A percentile compares a stretch with the other conserved stretches of the same genome.
phyloP scores from a whole-genome alignment of 2,797 vertebrate genomes.

The Alfaro cultratus region DNA sequence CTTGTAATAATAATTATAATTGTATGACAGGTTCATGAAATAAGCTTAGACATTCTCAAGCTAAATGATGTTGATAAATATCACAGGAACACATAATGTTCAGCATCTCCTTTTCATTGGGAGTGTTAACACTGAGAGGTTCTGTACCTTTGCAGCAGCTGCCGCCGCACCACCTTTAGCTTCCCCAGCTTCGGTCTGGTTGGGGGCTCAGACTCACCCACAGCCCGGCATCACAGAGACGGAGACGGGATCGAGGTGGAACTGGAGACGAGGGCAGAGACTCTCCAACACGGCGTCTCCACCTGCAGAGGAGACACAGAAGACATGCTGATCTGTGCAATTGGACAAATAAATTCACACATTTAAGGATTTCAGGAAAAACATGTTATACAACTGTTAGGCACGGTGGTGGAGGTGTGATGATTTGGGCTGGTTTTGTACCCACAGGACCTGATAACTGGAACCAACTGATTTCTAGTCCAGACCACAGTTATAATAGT shows the following conservation, averaged over 20 bases:
- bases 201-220: constrained; percentile 69
- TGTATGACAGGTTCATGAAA: not conserved
- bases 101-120: not conserved
- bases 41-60: not conserved
- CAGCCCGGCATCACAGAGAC: constrained; percentile 77
- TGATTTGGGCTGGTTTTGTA: not conserved
- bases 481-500: no score
- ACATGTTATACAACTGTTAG: not conserved
- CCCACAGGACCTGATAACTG: not conserved
- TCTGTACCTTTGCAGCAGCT: constrained; percentile 82
- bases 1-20: not conserved
- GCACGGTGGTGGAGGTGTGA: not conserved
- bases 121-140: not conserved
- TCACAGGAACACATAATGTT: not conserved
- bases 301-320: constrained; percentile 23
- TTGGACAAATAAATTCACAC: not conserved
- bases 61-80: not conserved
- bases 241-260: not conserved
- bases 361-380: not conserved
- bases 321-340: not conserved
- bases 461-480: no score
- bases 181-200: constrained; percentile 86
- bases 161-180: constrained; percentile 85
- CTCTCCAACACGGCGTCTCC: constrained; percentile 4
- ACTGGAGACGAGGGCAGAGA: not conserved